These are phyloP conservation scores for Leptodirus hochenwartii DNA, from an alignment of 2,888 invertebrate genomes.

Conservation along the genomic window DNA sequence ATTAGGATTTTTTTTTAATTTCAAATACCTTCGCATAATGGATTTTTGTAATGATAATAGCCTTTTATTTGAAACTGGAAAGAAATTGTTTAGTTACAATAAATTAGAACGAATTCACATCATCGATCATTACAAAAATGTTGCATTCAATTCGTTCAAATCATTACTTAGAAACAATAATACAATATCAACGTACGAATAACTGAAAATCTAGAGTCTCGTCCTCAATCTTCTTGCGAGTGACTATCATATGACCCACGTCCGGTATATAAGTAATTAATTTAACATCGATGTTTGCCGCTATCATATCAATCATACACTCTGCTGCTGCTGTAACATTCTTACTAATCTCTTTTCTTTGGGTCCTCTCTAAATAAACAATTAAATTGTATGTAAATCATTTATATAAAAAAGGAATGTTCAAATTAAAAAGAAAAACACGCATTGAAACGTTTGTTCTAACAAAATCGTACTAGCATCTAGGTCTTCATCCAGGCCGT, in stretches of 20 bases:
- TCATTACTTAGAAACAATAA: too few relatives aligned
- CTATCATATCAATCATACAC: conserved; percentile 47
- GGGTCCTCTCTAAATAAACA: conserved; percentile 43
- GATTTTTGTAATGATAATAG: conserved; percentile 25
- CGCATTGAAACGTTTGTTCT: too few relatives aligned
- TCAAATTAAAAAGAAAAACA: too few relatives aligned
- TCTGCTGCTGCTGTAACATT: conserved; percentile 54
- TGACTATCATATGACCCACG: conserved; percentile 59
- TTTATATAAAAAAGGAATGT: too few relatives aligned
- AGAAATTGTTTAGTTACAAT: too few relatives aligned
- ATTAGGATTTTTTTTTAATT: conserved; percentile 5
- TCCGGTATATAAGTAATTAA: conserved; percentile 54
- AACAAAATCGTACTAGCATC: conserved; percentile 51
- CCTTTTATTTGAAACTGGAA: conserved; percentile 23
- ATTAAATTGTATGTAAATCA: too few relatives aligned
- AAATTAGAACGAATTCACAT: too few relatives aligned
- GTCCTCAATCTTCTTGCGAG: conserved; percentile 45
- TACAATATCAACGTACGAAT: too few relatives aligned
- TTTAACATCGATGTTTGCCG: conserved; percentile 45
- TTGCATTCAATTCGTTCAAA: too few relatives aligned
- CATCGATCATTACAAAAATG: too few relatives aligned
- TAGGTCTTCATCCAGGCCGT: conserved; percentile 54
- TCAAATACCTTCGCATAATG: conserved; percentile 22
- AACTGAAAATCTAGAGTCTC: too few relatives aligned
- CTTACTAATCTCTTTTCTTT: conserved; percentile 48